These are phyloP conservation scores for Hylyphantes graminicola DNA, from an alignment of 1,140 invertebrate genomes.

Conservation along the genomic window DNA sequence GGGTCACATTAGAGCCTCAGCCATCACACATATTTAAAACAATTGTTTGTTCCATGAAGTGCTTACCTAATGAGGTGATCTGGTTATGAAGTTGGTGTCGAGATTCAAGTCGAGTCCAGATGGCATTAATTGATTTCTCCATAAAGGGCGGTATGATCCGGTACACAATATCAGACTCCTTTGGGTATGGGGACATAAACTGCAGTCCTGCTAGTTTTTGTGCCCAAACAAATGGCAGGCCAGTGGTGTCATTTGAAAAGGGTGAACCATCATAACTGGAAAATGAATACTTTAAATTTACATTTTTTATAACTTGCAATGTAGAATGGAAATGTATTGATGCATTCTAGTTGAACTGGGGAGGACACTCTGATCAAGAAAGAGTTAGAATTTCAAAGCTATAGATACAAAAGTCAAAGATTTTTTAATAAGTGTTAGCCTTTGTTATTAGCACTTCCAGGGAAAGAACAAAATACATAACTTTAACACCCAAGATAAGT, in stretches of 20 bases:
- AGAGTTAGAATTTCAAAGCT: too few species aligned
- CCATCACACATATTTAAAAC: too few species aligned
- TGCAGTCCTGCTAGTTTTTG: slow-evolving; percentile 88
- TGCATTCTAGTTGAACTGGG: too few species aligned
- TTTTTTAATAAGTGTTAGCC: too few species aligned
- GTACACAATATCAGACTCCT: slow-evolving; percentile 46
- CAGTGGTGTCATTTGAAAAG: slow-evolving; percentile 65
- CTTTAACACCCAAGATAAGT: too few species aligned
- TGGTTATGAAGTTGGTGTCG: slow-evolving; percentile 81
- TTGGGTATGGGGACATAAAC: slow-evolving; percentile 72
- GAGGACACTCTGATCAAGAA: too few species aligned
- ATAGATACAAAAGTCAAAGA: too few species aligned
- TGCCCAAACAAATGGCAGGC: slow-evolving; percentile 88
- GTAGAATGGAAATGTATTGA: too few species aligned
- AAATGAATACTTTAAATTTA: not conserved
- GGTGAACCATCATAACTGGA: slow-evolving; percentile 30
- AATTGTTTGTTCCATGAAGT: slow-evolving; percentile 55
- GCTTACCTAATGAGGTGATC: slow-evolving; percentile 77
- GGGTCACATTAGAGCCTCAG: too few species aligned
- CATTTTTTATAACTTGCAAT: too few species aligned
- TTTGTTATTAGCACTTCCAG: too few species aligned
- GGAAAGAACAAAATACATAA: too few species aligned
- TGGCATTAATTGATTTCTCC: slow-evolving; percentile 71
- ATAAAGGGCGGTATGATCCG: slow-evolving; percentile 65
- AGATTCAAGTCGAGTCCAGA: slow-evolving; percentile 78